Conservation (phyloP, 2,113 vertebrate genomes). For the Varanus komodoensis region DNA sequence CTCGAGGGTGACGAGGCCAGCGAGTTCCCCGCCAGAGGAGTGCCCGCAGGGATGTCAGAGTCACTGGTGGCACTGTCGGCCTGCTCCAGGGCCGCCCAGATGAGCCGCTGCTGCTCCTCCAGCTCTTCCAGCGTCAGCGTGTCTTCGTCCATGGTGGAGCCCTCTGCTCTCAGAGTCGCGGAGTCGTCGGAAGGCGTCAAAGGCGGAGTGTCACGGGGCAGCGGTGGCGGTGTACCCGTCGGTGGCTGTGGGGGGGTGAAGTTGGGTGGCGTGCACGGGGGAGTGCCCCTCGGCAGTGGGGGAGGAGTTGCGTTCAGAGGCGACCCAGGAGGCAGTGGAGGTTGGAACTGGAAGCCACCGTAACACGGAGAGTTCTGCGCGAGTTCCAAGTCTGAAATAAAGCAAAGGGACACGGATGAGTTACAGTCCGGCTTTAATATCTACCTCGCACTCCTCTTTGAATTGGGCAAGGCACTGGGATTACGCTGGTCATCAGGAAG, state of each 20-base stretch:
- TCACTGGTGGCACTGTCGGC: constrained; percentile 88
- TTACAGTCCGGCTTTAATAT: not conserved
- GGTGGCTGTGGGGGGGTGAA: constrained; percentile 68
- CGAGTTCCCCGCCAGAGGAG: constrained; percentile 83
- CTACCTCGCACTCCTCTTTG: not conserved
- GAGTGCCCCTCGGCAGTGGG: constrained; percentile 86
- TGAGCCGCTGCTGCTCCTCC: constrained; percentile 93
- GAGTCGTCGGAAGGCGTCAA: constrained; percentile 77
- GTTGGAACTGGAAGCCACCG: constrained; percentile 85
- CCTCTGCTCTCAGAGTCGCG: constrained; percentile 65
- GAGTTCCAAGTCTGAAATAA: constrained; percentile 73
- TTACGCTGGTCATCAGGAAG: not conserved
- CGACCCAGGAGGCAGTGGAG: constrained; percentile 85
- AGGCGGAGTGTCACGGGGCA: constrained; percentile 85
- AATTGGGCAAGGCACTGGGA: not conserved
- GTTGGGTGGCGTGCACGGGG: constrained; percentile 74
- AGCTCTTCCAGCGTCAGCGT: constrained; percentile 92
- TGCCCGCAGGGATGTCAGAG: constrained; percentile 83
- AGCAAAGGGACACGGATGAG: constrained; percentile 26
- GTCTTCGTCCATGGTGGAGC: constrained; percentile 85
- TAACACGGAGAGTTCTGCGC: constrained; percentile 62
- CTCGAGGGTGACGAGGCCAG: constrained; percentile 81
- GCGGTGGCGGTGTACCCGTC: constrained; percentile 81
- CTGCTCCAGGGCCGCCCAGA: constrained; percentile 93
- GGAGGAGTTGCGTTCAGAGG: constrained; percentile 83